Evolutionary conservation across 2,888 invertebrate genomes (phyloP).

Genomic region (Apotomis betuletana): DNA sequence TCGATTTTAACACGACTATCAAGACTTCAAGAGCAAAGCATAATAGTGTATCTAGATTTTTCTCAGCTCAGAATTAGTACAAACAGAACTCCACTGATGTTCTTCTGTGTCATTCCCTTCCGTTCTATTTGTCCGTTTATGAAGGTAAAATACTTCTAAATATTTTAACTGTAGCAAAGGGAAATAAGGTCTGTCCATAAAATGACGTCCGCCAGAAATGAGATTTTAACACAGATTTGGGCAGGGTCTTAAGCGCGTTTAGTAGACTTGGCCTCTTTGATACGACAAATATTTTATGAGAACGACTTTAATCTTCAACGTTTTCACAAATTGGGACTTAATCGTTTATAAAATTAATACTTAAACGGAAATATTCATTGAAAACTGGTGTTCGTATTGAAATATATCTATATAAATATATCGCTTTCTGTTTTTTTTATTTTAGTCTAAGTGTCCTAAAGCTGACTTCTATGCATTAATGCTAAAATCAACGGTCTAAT

Average conservation of each 20-base stretch:
- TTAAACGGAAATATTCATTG: too few relatives aligned
- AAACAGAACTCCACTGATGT: neutral
- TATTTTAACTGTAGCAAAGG: constrained; percentile 1
- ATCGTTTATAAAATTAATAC: too few relatives aligned
- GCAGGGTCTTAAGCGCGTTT: neutral
- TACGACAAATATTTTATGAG: neutral
- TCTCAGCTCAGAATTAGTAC: too few relatives aligned
- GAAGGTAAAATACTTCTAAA: constrained; percentile 9
- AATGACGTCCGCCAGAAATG: constrained; percentile 5
- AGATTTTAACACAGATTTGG: constrained; percentile 22
- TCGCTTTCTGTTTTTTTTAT: too few relatives aligned
- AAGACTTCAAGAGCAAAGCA: too few relatives aligned
- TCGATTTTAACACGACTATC: neutral
- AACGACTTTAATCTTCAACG: neutral
- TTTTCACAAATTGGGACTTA: neutral
- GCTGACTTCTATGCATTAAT: too few relatives aligned
- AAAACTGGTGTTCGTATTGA: too few relatives aligned
- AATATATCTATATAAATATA: too few relatives aligned
- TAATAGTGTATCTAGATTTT: too few relatives aligned
- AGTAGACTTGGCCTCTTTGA: neutral
- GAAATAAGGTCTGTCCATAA: constrained; percentile 24
- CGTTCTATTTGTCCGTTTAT: neutral
- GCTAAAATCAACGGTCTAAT: too few relatives aligned
- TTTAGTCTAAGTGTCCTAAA: too few relatives aligned
- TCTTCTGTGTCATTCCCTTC: neutral